These are phyloP conservation scores for Andrena dorsata DNA, from an alignment of 2,888 invertebrate species.

Conservation along the genomic window DNA sequence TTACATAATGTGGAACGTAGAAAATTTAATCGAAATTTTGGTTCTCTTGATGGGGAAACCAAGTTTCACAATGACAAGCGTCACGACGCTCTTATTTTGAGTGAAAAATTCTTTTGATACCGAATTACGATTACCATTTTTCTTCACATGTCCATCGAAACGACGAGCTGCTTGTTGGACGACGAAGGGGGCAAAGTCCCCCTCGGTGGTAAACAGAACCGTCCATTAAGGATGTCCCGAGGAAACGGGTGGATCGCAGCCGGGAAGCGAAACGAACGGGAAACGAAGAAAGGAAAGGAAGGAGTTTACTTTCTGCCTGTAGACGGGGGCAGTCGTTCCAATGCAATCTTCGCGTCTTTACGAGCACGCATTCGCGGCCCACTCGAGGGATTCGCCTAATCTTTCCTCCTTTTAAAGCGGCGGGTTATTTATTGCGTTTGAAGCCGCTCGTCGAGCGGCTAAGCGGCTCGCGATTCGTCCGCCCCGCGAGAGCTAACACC, in stretches of 20 bases:
- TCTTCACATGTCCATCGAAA: not conserved
- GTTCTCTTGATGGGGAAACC: too few relatives aligned
- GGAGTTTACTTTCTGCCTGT: constrained; percentile 22
- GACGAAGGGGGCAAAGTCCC: constrained; percentile 12
- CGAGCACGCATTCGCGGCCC: constrained; percentile 10
- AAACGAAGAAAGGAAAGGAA: constrained; percentile 7
- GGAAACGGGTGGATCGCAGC: constrained; percentile 26
- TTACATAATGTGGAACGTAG: not conserved
- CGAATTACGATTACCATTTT: too few relatives aligned
- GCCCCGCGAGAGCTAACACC: constrained; percentile 21
- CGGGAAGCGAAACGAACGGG: constrained; percentile 20
- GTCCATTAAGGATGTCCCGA: constrained; percentile 34
- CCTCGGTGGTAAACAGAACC: constrained; percentile 24
- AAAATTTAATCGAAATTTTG: too few relatives aligned
- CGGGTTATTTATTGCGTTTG: constrained; percentile 39
- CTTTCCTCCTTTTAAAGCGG: constrained; percentile 22
- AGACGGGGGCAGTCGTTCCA: constrained; percentile 5
- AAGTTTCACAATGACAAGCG: too few relatives aligned
- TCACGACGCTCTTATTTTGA: too few relatives aligned
- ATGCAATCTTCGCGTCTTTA: constrained; percentile 46
- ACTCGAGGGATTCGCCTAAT: constrained; percentile 23
- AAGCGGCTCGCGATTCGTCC: constrained; percentile 15
- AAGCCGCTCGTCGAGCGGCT: constrained; percentile 9
- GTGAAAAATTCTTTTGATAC: too few relatives aligned
- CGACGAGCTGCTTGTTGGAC: constrained; percentile 4